Evolutionary conservation across 1,140 invertebrate genomes (phyloP), one percentile per base, ranked within the genome.

Genomic region (Euwallacea similis): DNA sequence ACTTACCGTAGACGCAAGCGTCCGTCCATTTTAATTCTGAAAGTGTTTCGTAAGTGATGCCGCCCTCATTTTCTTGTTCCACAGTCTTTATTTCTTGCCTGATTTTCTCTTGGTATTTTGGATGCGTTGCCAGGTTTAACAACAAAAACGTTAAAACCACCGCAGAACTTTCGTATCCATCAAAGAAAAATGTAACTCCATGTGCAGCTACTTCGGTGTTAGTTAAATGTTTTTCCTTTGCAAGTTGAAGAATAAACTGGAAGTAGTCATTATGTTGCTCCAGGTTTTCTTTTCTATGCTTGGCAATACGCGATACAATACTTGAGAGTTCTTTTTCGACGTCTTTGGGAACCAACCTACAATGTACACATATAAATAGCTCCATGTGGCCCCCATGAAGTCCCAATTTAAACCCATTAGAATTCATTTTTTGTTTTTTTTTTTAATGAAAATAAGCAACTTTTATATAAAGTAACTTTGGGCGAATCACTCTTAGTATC

Each of bases 111-210:
- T 73, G 72, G 44, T 70, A 61, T 15, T 66, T 44, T 15, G 68
- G 68, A 62, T 66, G 9, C 42, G 15, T 2, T 7, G 72, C 60
- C 42, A 73, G 53, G 46, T 71, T 64, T n/a, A 71, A 42, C 21
- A 73, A 42, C 10, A 59, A 15, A 53, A 13, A 66, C 6, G 56
- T 16, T 9, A 73, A 47, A 58, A 65, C 66, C 7, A 66, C 9
- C 2, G 72, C 50, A 42, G 66, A 64, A 6, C 58, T 71, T 46
- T 66, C 67, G 56, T 70, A 73, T 13, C 67, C 72, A 63, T 73
- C 68, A 42, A 71, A 21, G 54, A 66, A 73, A 33, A 73, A 71
- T 7, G 59, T 67, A 15, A 10, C 9, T 6, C 42, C 62, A 53
- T 71, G 55, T 15, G 47, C 63, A 21, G 68, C 41, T 8, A 70